Evolutionary conservation across 1,140 invertebrate species (phyloP), one percentile per base, ranked within the genome.

Genomic region (Ditylenchus dipsaci): DNA sequence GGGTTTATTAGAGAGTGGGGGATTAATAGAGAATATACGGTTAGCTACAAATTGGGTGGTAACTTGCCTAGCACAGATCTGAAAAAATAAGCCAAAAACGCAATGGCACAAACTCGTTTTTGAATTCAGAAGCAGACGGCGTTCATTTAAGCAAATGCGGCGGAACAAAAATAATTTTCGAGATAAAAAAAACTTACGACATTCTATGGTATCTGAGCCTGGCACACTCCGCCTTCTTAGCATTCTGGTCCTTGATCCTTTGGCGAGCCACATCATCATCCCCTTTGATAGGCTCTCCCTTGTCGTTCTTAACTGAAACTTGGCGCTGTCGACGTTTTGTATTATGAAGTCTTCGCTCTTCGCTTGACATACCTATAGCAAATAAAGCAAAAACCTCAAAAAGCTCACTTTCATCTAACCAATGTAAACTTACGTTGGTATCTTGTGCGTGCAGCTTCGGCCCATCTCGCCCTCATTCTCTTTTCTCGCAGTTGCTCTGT

Each of bases 241-340:
- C 76, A 62, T 76, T 76, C 45, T 71, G 68, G 33, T 76, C 74
- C 58, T 78, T 78, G 38, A 76, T 45, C 43, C 68, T 66, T 19
- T 65, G 42, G 27, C 49, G 53, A 30, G 57, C 56, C 7, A 66
- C 69, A 43, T 63, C 75, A 27, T 74, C 64, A 33, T 65, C 45
- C n/a, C 33, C 23, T 0, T 49, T 17, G 23, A 76, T n/a, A 11
- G 33, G 53, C 21, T 66, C 64, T 33, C 76, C 73, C 13, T 60
- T 74, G 13, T 76, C 68, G 13, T 76, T 74, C 60, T 71, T 78
- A 1, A 69, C 42, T 17, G 61, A 17, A 47, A 45, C 38, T 58
- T 76, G 74, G 21, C 74, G 67, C 56, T 78, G 57, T 38, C 74
- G 58, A 3, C 74, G 59, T 49, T 73, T 76, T 42, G 59, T 61